These are phyloP conservation scores for Phylloscopus trochiloides DNA, from an alignment of 2,113 vertebrate species.

Conservation along the genomic window DNA sequence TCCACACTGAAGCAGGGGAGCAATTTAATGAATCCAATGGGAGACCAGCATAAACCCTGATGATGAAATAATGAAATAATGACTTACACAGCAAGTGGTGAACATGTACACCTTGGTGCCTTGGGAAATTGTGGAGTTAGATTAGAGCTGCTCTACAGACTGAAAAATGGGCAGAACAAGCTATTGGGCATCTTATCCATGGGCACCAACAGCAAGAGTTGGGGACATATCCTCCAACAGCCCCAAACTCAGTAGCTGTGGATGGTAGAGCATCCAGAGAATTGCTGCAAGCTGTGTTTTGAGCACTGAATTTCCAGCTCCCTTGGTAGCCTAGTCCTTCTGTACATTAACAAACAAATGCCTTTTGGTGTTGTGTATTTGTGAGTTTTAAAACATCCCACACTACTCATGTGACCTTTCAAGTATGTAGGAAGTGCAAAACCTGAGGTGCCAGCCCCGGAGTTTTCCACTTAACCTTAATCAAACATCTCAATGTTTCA, in stretches of 20 bases:
- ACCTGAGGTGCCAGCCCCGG: neutral
- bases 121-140: neutral
- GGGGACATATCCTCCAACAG: fast-evolving
- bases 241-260: neutral
- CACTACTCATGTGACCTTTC: neutral
- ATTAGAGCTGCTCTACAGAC: neutral
- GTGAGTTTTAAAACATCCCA: neutral
- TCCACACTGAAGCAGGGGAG: neutral
- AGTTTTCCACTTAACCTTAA: slow-evolving; percentile 9
- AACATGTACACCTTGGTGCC: neutral
- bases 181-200: neutral
- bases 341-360: neutral
- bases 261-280: neutral
- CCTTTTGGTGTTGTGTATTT: neutral
- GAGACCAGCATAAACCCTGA: neutral
- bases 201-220: neutral
- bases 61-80: neutral
- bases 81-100: neutral
- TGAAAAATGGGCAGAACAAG: neutral
- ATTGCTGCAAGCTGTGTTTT: neutral
- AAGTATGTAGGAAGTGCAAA: neutral
- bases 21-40: neutral
- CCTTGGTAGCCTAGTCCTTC: neutral
- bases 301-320: neutral
- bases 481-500: neutral